Evolutionary conservation across 2,888 invertebrate genomes (phyloP).

Genomic region (Macropis europaea): DNA sequence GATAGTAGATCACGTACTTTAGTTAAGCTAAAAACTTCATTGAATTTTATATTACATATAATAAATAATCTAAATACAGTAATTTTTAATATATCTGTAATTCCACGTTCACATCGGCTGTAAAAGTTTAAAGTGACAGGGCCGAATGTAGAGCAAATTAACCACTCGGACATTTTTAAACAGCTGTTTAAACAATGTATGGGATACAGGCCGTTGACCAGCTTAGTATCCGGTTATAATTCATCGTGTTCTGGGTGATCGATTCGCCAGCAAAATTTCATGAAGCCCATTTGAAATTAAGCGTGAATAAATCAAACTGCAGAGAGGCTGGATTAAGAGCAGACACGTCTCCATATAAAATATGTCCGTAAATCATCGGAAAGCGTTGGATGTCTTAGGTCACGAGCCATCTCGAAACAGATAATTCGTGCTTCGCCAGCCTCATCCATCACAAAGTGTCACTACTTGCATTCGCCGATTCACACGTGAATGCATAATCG

Average conservation of each 20-base stretch:
- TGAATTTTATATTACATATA: too few relatives aligned
- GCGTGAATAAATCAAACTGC: constrained; percentile 26
- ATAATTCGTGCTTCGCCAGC: constrained; percentile 28
- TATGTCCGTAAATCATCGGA: constrained; percentile 40
- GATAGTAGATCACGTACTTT: too few relatives aligned
- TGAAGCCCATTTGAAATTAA: constrained; percentile 9
- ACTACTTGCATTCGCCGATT: constrained; percentile 4
- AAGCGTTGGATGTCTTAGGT: constrained; percentile 27
- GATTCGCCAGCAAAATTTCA: constrained; percentile 23
- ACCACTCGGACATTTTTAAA: too few relatives aligned
- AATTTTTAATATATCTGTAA: too few relatives aligned
- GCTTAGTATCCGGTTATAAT: too few relatives aligned
- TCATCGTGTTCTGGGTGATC: not conserved
- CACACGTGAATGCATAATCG: constrained; percentile 40
- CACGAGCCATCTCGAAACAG: constrained; percentile 22
- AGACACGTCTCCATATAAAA: constrained; percentile 20
- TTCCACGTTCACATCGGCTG: too few relatives aligned
- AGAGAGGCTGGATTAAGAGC: constrained; percentile 28
- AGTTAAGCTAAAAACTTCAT: too few relatives aligned
- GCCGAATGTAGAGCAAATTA: too few relatives aligned
- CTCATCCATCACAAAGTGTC: constrained; percentile 45
- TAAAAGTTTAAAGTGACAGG: too few relatives aligned
- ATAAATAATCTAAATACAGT: too few relatives aligned
- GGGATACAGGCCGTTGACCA: too few relatives aligned
- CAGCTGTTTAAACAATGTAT: too few relatives aligned